Evolutionary conservation across 2,888 invertebrate species (phyloP), one percentile per base, ranked within the genome.

Genomic region (Phyllotreta striolata): DNA sequence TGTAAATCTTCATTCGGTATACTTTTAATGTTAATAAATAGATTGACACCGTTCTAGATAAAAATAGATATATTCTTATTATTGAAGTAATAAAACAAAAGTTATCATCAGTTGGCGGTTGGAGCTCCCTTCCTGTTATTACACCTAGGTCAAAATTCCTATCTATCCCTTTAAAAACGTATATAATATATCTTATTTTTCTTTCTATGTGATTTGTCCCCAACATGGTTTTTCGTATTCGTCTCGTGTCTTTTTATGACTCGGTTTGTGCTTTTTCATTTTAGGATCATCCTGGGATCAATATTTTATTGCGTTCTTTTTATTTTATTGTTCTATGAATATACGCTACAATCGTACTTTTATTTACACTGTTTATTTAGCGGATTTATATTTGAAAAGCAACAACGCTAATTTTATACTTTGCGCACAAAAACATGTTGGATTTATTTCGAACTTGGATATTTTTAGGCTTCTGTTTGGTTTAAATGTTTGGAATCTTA

Each of bases 211-310:
- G 56, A 46, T 61, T 52, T 64, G 40, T 61, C 37, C 40, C 24
- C 52, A 52, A 60, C 39, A 61, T 52, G 51, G 60, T 60, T 52
- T 52, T 52, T 52, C 52, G 60, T 61, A 64, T 64, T 64, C 52
- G 52, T 46, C 56, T 60, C 64, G 54, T 64, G 61, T 56, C 56
- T 56, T 60, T 64, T 64, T 61, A 64, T 61, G 64, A 61, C 64
- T 54, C 13, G 46, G 56, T 52, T 64, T 61, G 40, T 56, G 52
- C 64, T 61, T 61, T 64, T 56, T 61, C 57, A 61, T 43, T 64
- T 61, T 61, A 52, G 43, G 51, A 61, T 64, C 60, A 61, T 52
- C 61, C 44, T 34, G 46, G 56, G 64, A 64, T 64, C 64, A 64
- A 64, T 61, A 64, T 61, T 61, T 64, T 61, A 64, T 64, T 61